Conservation (phyloP, 2,797 vertebrate species). For the Lates japonicus region DNA sequence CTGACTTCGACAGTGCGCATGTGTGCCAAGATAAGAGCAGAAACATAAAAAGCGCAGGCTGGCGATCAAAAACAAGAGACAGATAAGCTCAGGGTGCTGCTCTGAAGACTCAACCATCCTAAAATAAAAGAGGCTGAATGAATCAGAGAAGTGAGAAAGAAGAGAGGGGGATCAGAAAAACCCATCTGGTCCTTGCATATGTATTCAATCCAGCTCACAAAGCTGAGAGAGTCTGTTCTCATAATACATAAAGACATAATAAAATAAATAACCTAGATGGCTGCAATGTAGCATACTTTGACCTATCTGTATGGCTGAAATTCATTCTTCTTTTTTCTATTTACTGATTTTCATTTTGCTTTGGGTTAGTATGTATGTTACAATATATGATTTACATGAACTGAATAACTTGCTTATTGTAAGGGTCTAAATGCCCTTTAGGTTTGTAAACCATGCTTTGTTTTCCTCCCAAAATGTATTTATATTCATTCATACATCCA, state of each 20-base stretch:
- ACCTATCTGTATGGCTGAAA: conserved; percentile 5
- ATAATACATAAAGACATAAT: conserved; percentile 7
- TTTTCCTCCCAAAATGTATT: conserved; percentile 8
- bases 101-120: conserved; percentile 34
- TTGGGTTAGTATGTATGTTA: neutral
- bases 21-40: conserved; percentile 52
- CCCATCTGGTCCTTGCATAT: conserved; percentile 20
- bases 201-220: conserved; percentile 34
- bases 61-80: conserved; percentile 35
- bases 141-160: conserved; percentile 9
- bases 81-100: conserved; percentile 28
- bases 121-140: conserved; percentile 38
- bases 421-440: conserved; percentile 2
- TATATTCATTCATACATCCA: conserved; percentile 9
- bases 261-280: conserved; percentile 38
- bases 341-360: neutral
- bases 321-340: neutral
- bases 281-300: conserved; percentile 1
- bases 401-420: conserved; percentile 10
- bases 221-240: conserved; percentile 22
- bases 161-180: conserved; percentile 29
- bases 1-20: conserved; percentile 35
- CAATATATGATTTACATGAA: neutral
- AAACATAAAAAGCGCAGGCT: conserved; percentile 21
- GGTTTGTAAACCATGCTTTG: neutral